Base-by-base conservation (phyloP, 2,797 vertebrate genomes). In the Vultur gryphus region DNA sequence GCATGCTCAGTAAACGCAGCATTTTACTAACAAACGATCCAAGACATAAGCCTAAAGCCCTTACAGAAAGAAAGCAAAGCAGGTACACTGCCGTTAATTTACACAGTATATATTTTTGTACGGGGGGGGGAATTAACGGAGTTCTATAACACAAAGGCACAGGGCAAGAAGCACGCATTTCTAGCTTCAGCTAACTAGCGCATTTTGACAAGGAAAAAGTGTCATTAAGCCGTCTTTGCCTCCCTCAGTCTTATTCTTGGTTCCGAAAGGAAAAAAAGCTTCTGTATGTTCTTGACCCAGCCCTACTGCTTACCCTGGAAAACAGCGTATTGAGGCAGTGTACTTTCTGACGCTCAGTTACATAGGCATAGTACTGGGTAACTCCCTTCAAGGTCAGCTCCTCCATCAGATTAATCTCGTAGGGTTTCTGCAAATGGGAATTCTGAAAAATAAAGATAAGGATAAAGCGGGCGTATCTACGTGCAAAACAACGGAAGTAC, bases 391-490 rank as follows among this genome's bases (percentile, higher is more conserved):
- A 98, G 24, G 99, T 99, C 90, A 99, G 98, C 97, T 99, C 99
- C 98, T 99, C 99, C 99, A 99, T 99, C 94, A 99, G 98, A 98
- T 99, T 99, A 97, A 99, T 99, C 98, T 99, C 99, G 6, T 99
- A 99, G 64, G 99, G 99, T 98, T 99, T 99, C 98, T 99, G 99
- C 98, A 99, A 98, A 97, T 99, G 99, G 81, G 99, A 94, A 97
- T 99, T 99, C 99, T 99, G 90, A 51, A 97, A 97, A 54, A 92
- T 4, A 96, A 82, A 54, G n/a, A 4, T 15, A 91, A 69, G 37
- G 28, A 61, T 70, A 35, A 87, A 61, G 33, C 9, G 21, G 28
- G 46, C 8, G 19, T 15, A 89, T n/a, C 48, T 67, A 79, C 1
- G 8, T 0, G 24, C 66, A 83, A 91, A 91, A 59, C 7, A n/a